These are phyloP conservation scores for Corynorhinus townsendii DNA, from an alignment of 2,113 vertebrate species.

Conservation along the genomic window DNA sequence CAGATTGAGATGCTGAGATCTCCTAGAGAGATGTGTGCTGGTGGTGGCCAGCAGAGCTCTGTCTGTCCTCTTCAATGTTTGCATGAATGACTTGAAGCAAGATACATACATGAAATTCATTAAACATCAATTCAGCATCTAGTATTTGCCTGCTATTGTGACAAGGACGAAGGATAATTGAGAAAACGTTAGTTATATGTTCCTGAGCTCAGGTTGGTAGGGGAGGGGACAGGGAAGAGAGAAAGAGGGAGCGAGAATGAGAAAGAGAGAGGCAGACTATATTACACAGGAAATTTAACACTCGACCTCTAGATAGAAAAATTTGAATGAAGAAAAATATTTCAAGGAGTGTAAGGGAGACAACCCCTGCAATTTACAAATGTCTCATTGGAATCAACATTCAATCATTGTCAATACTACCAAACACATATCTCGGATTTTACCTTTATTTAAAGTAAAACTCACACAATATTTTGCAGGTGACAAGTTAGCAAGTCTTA, in stretches of 20 bases:
- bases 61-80: slow-evolving; percentile 57
- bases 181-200: background rate
- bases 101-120: background rate
- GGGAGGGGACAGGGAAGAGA: background rate
- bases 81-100: background rate
- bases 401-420: background rate
- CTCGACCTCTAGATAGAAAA: background rate
- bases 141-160: background rate
- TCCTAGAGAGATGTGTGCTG: slow-evolving; percentile 29
- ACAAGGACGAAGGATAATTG: background rate
- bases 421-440: background rate
- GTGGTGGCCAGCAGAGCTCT: slow-evolving; percentile 30
- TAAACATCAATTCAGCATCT: background rate
- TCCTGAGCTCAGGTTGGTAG: background rate
- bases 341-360: background rate
- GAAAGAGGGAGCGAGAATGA: background rate
- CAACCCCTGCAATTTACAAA: background rate
- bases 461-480: background rate
- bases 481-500: background rate
- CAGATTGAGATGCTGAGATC: slow-evolving; percentile 47
- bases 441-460: background rate
- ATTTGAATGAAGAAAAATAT: slow-evolving; percentile 6
- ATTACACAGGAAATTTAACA: background rate
- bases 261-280: background rate
- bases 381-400: background rate